Percentiles rank a stretch among this genome's conserved stretches.
Evolutionary conservation across 1,140 invertebrate species (phyloP).

Genomic region (Drosophila eugracilis): DNA sequence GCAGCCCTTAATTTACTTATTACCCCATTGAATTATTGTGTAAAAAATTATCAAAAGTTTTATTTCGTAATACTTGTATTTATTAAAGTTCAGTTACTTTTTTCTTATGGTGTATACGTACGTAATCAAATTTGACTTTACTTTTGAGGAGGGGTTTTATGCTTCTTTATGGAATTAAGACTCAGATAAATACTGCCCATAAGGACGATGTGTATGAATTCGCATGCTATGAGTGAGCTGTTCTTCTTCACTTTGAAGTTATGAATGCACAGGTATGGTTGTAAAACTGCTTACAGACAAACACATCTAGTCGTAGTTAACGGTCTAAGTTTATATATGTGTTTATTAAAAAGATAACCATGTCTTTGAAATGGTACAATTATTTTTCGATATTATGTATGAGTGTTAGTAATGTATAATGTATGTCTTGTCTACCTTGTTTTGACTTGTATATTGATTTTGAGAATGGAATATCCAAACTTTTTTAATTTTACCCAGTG

Average conservation of each 20-base stretch:
- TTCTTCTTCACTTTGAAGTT: slow-evolving; percentile 21
- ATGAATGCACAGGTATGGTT: slow-evolving; percentile 31
- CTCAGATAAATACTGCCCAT: slow-evolving; percentile 54
- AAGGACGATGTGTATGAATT: slow-evolving; percentile 15
- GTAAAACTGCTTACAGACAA: slow-evolving; percentile 58
- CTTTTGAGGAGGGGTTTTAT: slow-evolving; percentile 16
- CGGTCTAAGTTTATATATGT: slow-evolving; percentile 54
- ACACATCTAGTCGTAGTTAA: slow-evolving; percentile 59
- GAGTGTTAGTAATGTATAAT: slow-evolving; percentile 15
- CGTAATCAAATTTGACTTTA: slow-evolving; percentile 55
- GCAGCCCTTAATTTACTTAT: background rate
- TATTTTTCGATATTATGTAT: slow-evolving; percentile 47
- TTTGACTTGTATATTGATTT: slow-evolving; percentile 31
- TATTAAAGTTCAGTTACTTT: slow-evolving; percentile 73
- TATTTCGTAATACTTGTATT: slow-evolving; percentile 73
- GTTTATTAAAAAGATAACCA: slow-evolving; percentile 65
- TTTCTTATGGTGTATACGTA: slow-evolving; percentile 67
- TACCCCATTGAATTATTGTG: background rate
- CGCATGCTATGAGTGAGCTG: slow-evolving; percentile 36
- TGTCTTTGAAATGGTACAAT: slow-evolving; percentile 51
- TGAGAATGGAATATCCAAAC: slow-evolving; percentile 22
- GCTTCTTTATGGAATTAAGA: slow-evolving; percentile 49
- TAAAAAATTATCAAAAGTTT: slow-evolving; percentile 46
- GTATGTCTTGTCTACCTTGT: slow-evolving; percentile 9
- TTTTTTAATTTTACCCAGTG: slow-evolving; percentile 48